Base-by-base conservation (phyloP, 2,797 vertebrate species). In the Enteromius unitaeniatus region DNA sequence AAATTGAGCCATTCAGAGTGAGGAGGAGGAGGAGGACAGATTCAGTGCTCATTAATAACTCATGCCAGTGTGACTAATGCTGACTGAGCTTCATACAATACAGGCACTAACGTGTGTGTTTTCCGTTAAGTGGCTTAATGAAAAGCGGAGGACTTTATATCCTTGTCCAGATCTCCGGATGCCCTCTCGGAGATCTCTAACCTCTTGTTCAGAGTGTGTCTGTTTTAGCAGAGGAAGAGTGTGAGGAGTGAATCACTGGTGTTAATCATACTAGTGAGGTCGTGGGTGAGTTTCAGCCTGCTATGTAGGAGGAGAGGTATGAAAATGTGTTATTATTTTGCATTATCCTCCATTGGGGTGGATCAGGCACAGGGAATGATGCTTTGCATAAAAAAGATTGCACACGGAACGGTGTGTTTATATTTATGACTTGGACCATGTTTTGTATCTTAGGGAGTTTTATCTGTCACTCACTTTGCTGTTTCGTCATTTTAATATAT, bases 271-370 rank as follows among this genome's bases (percentile, higher is more conserved):
- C 86, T 49, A 78, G 72, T 83, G 80, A 85, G 77, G 79, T 60
- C 2, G 85, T 89, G 88, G 85, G 88, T 85, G 86, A 87, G 79
- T 81, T 81, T 88, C 49, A 73, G 75, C 81, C 78, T 78, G n/a
- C 83, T 60, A 70, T 65, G 78, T 72, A 49, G 82, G 78, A 87
- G 86, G 86, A 78, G 74, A 78, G 79, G 26, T 78, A 82, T 81
- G 75, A 82, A 84, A 87, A 84, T 87, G 82, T 78, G 82, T 82
- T 78, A 45, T 37, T 75, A 79, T 82, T 87, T 82, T 84, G 58
- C 76, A 81, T 84, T 69, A 31, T 69, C 11, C 62, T 14, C 60
- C 55, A 51, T 34, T 70, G 21, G 60, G 53, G 70, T 70, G 15
- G 28, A 73, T 78, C 58, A 81, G 73, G 74, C 34, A 23, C 69